Percentiles rank a stretch among this genome's conserved stretches.
Evolutionary conservation across 2,797 vertebrate genomes (phyloP).

Genomic region (Zenarchopterus dispar): DNA sequence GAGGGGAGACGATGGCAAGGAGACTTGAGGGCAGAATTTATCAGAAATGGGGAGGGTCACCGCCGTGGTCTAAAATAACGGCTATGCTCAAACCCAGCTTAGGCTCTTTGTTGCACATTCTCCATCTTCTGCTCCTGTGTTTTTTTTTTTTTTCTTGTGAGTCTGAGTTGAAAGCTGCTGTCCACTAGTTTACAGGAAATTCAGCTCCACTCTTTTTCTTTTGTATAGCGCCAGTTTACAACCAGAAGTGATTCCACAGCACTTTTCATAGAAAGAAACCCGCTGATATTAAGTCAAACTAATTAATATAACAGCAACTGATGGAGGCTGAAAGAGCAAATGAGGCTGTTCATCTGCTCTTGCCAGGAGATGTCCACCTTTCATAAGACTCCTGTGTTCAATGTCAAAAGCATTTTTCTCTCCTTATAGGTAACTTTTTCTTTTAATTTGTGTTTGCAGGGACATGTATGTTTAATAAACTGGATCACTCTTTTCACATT

Average conservation of each 20-base stretch:
- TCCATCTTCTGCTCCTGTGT: neutral
- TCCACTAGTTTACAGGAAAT: no score
- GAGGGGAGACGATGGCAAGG: slow-evolving; percentile 28
- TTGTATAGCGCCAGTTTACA: neutral
- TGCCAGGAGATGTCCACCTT: no score
- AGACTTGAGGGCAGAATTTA: slow-evolving; percentile 17
- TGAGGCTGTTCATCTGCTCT: no score
- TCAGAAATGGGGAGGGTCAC: neutral
- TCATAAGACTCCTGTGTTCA: no score
- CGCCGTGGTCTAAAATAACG: neutral
- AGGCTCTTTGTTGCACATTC: neutral
- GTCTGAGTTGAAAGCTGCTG: neutral
- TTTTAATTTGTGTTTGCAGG: no score
- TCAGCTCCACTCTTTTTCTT: no score
- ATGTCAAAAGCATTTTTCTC: no score
- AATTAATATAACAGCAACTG: no score
- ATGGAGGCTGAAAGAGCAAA: no score
- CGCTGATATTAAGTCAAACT: neutral
- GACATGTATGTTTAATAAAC: neutral
- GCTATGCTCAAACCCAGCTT: neutral
- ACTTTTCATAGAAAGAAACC: neutral
- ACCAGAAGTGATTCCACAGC: neutral
- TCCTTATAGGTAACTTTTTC: no score
- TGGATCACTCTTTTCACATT: neutral
- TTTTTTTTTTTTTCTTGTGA: no score